These are phyloP conservation scores for Trichacis sp. DNA, from an alignment of 2,888 invertebrate genomes.

Conservation along the genomic window DNA sequence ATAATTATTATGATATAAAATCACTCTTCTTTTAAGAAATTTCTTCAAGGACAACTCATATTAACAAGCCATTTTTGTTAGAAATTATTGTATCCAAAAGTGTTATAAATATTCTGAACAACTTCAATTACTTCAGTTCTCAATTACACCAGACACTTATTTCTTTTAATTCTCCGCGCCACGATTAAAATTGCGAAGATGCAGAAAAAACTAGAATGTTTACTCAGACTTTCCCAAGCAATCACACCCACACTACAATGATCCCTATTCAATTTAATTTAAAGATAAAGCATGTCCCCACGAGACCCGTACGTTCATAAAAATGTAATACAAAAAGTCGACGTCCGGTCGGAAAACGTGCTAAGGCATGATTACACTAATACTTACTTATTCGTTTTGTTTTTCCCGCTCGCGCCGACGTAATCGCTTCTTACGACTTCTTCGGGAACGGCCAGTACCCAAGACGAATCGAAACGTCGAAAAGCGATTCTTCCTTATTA, in stretches of 20 bases:
- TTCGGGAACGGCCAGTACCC: conserved; percentile 47
- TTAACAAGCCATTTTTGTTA: too few species aligned
- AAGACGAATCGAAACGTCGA: conserved; percentile 25
- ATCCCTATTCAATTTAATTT: conserved; percentile 3
- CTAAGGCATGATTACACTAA: conserved; percentile 65
- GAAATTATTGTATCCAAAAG: conserved; percentile 7
- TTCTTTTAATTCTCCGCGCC: too few species aligned
- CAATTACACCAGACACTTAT: too few species aligned
- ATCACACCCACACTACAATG: too few species aligned
- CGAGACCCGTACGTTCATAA: not conserved
- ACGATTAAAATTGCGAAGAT: too few species aligned
- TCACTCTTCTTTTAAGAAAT: too few species aligned
- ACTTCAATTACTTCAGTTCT: too few species aligned
- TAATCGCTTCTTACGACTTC: conserved; percentile 62
- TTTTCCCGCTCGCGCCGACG: conserved; percentile 43
- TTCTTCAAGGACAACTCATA: too few species aligned
- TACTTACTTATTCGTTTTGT: conserved; percentile 61
- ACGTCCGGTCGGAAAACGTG: conserved; percentile 29
- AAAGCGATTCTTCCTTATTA: not conserved
- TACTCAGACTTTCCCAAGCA: too few species aligned
- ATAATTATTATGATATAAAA: too few species aligned
- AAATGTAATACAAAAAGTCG: conserved; percentile 3
- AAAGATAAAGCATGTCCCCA: not conserved
- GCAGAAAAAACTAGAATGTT: too few species aligned
- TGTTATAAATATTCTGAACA: not conserved